A percentile compares a stretch with the other conserved stretches of the same genome.
phyloP scores from a whole-genome alignment of 2,888 invertebrate genomes.

The Hybos culiciformis region DNA sequence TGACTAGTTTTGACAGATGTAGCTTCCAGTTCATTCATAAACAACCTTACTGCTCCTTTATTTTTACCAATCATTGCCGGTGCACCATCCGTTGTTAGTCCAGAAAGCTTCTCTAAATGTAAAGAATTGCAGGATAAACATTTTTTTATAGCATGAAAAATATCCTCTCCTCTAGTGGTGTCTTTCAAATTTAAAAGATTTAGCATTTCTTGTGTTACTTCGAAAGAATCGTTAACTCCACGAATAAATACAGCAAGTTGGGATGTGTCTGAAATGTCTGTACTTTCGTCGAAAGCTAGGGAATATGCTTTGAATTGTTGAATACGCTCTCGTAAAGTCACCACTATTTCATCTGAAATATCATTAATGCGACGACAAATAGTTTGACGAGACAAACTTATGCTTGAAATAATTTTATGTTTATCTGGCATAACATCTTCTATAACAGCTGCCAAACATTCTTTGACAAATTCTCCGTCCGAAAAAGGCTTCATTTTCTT shows the following conservation, averaged over 20 bases:
- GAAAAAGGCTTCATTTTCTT: slow-evolving; percentile 6
- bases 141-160: slow-evolving; percentile 8
- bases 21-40: slow-evolving; percentile 3
- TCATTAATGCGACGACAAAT: slow-evolving; percentile 1
- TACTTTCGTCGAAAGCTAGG: slow-evolving; percentile 9
- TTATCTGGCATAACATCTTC: slow-evolving; percentile 8
- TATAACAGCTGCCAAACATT: slow-evolving; percentile 4
- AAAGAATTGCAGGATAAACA: slow-evolving; percentile 7
- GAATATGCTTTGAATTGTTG: slow-evolving; percentile 4
- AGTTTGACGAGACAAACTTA: slow-evolving; percentile 7
- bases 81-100: slow-evolving; percentile 4
- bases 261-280: slow-evolving; percentile 8
- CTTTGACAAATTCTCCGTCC: slow-evolving; percentile 7
- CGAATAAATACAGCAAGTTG: slow-evolving; percentile 7
- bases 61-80: slow-evolving; percentile 7
- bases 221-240: slow-evolving; percentile 7
- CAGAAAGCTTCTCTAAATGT: slow-evolving; percentile 7
- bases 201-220: slow-evolving; percentile 9
- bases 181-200: slow-evolving; percentile 9
- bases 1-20: slow-evolving; percentile 1
- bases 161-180: slow-evolving; percentile 8
- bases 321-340: slow-evolving; percentile 1
- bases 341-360: slow-evolving; percentile 1
- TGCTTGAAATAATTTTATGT: slow-evolving; percentile 5
- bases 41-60: slow-evolving; percentile 9